Conservation (phyloP, 1,140 invertebrate species). For the Cepaea nemoralis region DNA sequence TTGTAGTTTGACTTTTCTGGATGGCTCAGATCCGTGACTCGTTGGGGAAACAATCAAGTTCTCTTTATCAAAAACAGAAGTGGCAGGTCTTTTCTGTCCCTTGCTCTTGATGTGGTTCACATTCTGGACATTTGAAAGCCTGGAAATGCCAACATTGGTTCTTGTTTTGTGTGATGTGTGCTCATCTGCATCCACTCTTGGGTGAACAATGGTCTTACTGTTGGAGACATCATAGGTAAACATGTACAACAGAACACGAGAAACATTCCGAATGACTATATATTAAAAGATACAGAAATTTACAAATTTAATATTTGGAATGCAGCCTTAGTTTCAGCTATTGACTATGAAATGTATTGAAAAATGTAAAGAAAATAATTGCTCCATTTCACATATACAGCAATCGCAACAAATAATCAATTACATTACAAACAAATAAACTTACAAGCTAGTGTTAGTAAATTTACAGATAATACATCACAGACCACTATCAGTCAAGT, state of each 20-base stretch:
- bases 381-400: no score
- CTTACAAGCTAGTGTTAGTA: no score
- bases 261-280: not conserved
- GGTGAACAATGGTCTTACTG: conserved; percentile 1
- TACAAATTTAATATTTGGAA: not conserved
- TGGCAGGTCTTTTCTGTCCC: not conserved
- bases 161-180: not conserved
- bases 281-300: not conserved
- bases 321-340: not conserved
- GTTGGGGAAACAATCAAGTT: conserved; percentile 1
- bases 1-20: not conserved
- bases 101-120: not conserved
- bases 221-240: not conserved
- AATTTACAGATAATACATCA: no score
- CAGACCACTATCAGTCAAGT: no score
- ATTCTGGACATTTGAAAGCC: not conserved
- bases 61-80: not conserved
- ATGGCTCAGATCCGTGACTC: not conserved
- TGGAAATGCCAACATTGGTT: not conserved
- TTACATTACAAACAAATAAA: no score
- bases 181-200: not conserved
- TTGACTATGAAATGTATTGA: no score
- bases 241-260: not conserved
- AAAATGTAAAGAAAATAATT: no score
- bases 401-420: no score